These are phyloP conservation scores for Strigamia maritima DNA, from an alignment of 2,888 invertebrate genomes.

Conservation along the genomic window DNA sequence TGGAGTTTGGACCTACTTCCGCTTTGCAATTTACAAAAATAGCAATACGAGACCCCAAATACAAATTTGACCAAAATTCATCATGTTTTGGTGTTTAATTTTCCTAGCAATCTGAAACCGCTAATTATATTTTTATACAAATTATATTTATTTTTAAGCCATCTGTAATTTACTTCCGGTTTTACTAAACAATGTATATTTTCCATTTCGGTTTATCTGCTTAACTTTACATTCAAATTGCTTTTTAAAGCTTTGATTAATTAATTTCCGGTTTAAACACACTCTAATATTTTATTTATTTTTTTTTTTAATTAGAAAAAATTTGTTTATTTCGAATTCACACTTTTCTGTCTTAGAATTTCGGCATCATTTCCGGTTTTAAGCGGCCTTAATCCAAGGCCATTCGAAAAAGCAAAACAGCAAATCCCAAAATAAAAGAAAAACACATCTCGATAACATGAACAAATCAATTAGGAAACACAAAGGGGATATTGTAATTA, in stretches of 20 bases:
- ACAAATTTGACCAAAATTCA: no score
- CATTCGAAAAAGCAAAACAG: background rate
- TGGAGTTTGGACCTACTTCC: background rate
- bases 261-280: background rate
- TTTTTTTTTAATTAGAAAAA: background rate
- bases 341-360: background rate
- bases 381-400: slow-evolving; percentile 9
- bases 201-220: background rate
- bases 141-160: background rate
- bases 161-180: background rate
- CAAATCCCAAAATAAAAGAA: background rate
- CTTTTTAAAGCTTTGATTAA: background rate
- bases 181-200: background rate
- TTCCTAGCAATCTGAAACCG: background rate
- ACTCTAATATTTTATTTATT: no score
- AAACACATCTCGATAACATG: background rate
- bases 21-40: background rate
- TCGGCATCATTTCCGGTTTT: background rate
- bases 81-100: background rate
- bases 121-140: background rate
- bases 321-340: no score
- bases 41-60: no score
- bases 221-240: background rate
- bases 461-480: background rate
- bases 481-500: background rate